Evolutionary conservation across 1,140 invertebrate genomes (phyloP), one percentile per base, ranked within the genome.

Genomic region (Sycobia sp.): DNA sequence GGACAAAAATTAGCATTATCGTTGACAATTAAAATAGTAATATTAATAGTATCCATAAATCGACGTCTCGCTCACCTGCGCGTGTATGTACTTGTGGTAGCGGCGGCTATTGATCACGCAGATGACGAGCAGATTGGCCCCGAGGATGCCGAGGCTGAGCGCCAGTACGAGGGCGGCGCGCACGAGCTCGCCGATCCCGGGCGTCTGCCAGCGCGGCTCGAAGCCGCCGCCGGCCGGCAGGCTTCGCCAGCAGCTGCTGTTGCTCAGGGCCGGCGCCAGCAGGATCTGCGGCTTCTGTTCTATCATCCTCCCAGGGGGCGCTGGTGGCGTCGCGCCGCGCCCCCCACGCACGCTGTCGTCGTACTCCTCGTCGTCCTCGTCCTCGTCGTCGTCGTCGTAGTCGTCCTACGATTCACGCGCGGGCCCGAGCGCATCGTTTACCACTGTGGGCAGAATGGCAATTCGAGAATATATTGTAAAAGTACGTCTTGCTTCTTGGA

Each of bases 61-160:
- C n/a, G n/a, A n/a, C n/a, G n/a, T n/a, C n/a, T n/a, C 38, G 44
- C 67, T 78, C 79, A 93, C 91, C 89, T 93, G 91, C 70, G 90
- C 89, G 76, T 92, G 90, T 66, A 93, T 92, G 74, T 91, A 92
- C 74, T 90, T 91, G 63, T 89, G 87, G 76, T 92, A 93, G 56
- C 89, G 83, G 22, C 89, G 83, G 75, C 89, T 92, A 76, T 92
- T 93, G 69, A 93, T 86, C 16, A 93, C 90, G 66, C 90, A 88
- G 64, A 93, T 91, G n/a, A 92, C 85, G 46, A 92, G 78, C 13
- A 90, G 79, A 77, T 93, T 93, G 18, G 89, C 89, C 10, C 86
- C 85, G 16, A 92, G 85, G 57, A 92, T 91, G 13, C 89, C 89
- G 71, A 90, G 83, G 23, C 90, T 91, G 25, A 92, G 78, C 2